Evolutionary conservation across 2,797 vertebrate species (phyloP).

Genomic region (Hephaestus fuliginosus): DNA sequence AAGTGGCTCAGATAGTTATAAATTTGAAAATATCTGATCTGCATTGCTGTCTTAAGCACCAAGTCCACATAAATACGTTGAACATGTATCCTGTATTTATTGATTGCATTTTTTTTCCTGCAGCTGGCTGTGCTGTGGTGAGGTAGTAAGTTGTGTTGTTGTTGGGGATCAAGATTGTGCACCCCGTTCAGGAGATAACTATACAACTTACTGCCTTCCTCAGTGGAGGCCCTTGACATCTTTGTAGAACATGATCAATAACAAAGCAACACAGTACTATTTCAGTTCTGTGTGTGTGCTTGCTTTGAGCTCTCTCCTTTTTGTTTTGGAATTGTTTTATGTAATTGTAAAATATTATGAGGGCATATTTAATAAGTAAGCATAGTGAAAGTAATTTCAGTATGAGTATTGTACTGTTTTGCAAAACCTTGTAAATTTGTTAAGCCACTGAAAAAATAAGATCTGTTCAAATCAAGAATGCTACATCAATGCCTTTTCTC

Average conservation of each 20-base stretch:
- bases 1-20: not conserved
- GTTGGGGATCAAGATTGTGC: conserved; percentile 91
- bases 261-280: not conserved
- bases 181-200: conserved; percentile 94
- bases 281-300: not conserved
- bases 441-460: not conserved
- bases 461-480: not conserved
- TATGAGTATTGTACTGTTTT: not conserved
- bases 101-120: conserved; percentile 8
- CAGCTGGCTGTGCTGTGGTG: conserved; percentile 84
- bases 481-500: conserved; percentile 25
- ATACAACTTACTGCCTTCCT: conserved; percentile 99
- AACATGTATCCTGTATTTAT: conserved; percentile 6
- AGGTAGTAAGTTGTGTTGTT: conserved; percentile 99
- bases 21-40: not conserved
- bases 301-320: not conserved
- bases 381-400: not conserved
- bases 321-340: not conserved
- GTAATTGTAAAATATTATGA: not conserved
- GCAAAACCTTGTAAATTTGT: not conserved
- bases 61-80: not conserved
- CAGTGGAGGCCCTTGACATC: conserved; percentile 65
- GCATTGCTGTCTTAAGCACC: not conserved
- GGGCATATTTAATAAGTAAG: not conserved
- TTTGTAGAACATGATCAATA: not conserved